Evolutionary conservation across 2,113 vertebrate genomes (phyloP).

Genomic region (Odobenus rosmarus): DNA sequence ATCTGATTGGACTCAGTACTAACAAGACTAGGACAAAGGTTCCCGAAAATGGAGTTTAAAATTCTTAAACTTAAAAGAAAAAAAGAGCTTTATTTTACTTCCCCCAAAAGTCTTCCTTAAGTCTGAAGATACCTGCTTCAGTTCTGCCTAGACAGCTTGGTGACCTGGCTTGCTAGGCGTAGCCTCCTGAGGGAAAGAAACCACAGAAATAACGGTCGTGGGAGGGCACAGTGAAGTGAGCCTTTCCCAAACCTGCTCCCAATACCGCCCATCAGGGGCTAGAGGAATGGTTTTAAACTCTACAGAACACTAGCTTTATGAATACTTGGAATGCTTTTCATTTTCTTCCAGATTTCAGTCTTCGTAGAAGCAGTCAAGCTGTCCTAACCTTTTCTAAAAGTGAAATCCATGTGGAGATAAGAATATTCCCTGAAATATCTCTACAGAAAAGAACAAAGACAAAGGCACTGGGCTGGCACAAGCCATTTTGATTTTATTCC

Average conservation of each 20-base stretch:
- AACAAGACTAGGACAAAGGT: not conserved
- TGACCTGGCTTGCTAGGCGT: not conserved
- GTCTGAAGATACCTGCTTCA: not conserved
- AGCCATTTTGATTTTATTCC: slow-evolving; percentile 15
- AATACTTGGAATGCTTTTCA: not conserved
- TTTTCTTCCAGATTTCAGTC: not conserved
- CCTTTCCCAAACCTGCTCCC: not conserved
- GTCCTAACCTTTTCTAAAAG: slow-evolving; percentile 44
- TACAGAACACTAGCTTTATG: not conserved
- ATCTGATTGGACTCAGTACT: not conserved
- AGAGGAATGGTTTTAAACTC: not conserved
- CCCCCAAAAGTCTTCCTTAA: not conserved
- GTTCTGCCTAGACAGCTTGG: not conserved
- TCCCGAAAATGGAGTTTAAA: not conserved
- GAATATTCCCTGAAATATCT: not conserved
- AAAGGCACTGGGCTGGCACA: not conserved
- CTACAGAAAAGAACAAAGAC: not conserved
- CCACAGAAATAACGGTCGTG: rapidly evolving
- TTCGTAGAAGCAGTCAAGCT: slow-evolving; percentile 3
- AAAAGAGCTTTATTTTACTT: not conserved
- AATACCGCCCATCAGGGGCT: rapidly evolving
- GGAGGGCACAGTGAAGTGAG: rapidly evolving
- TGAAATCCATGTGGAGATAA: not conserved
- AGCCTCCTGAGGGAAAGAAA: not conserved
- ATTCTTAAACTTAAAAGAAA: not conserved